phyloP scores from a whole-genome alignment of 2,113 vertebrate species.

The Uria lomvia region DNA sequence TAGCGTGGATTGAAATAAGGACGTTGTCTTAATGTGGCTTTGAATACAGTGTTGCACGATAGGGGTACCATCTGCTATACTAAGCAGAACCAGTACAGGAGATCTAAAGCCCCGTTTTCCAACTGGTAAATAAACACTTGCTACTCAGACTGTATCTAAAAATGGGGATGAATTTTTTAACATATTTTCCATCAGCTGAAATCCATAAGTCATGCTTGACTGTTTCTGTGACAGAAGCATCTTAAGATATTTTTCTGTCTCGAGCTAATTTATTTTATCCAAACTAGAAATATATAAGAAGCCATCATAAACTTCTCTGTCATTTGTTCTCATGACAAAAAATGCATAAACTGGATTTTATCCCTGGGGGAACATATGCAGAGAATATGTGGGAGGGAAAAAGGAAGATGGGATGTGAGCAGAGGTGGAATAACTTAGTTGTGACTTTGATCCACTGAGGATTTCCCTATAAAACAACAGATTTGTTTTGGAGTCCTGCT shows the following conservation, averaged over 20 bases:
- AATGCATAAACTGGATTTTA: not conserved
- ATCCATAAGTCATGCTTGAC: slow-evolving; percentile 31
- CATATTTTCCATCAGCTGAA: slow-evolving; percentile 36
- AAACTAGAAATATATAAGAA: slow-evolving; percentile 14
- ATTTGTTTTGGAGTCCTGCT: not conserved
- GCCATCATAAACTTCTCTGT: not conserved
- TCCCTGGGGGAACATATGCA: not conserved
- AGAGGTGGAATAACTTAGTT: not conserved
- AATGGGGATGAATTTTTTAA: not conserved
- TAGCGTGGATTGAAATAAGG: not conserved
- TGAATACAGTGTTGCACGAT: not conserved
- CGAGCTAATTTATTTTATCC: slow-evolving; percentile 30
- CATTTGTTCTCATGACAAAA: slow-evolving; percentile 6
- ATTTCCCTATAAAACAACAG: not conserved
- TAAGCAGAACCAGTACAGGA: not conserved
- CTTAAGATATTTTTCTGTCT: slow-evolving; percentile 38
- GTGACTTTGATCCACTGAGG: not conserved
- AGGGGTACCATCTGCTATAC: not conserved
- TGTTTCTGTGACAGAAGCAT: slow-evolving; percentile 41
- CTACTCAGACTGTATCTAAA: slow-evolving; percentile 16
- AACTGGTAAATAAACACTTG: slow-evolving; percentile 20
- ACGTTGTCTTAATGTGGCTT: not conserved
- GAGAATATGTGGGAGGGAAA: not conserved
- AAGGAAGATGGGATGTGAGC: not conserved
- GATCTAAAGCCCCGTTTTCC: not conserved